A percentile compares a stretch with the other conserved stretches of the same genome.
These are phyloP conservation scores for Cataglyphis cursor DNA, from an alignment of 2,888 invertebrate genomes.

Conservation along the genomic window DNA sequence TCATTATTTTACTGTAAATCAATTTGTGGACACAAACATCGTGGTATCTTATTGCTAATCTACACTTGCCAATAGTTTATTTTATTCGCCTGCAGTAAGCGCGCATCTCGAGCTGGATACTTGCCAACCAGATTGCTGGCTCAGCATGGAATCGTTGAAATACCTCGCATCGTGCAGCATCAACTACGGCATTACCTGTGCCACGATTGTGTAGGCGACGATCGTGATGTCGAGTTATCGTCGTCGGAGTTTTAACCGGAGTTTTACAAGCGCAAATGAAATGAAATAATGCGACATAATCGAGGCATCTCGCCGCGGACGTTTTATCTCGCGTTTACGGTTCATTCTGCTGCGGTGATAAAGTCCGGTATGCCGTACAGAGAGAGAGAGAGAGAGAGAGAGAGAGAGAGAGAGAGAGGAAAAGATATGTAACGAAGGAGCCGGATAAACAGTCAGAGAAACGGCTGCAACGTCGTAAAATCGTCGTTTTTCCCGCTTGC, in stretches of 20 bases:
- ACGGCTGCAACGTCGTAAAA: conserved; percentile 46
- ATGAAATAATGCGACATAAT: conserved; percentile 50
- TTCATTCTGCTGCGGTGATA: not conserved
- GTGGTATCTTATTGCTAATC: conserved; percentile 8
- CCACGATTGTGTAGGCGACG: conserved; percentile 30
- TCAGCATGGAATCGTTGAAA: conserved; percentile 70
- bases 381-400: not conserved
- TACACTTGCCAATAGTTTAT: conserved; percentile 21
- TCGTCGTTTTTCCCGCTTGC: conserved; percentile 44
- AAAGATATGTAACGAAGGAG: conserved; percentile 19
- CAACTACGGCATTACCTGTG: conserved; percentile 60
- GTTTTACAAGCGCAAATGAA: not conserved
- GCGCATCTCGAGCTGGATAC: conserved; percentile 53
- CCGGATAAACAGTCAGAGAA: conserved; percentile 46
- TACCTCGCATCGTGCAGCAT: conserved; percentile 54
- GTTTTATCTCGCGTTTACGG: conserved; percentile 42
- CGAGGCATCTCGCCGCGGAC: conserved; percentile 26
- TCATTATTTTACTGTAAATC: not conserved
- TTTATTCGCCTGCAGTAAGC: conserved; percentile 22
- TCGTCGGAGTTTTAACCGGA: not conserved
- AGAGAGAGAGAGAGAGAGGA: not conserved
- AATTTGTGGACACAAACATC: not conserved
- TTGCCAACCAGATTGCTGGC: conserved; percentile 65
- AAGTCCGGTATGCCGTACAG: not conserved
- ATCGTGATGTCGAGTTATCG: conserved; percentile 11